A percentile compares a stretch with the other conserved stretches of the same genome.
Conservation (phyloP, 2,888 invertebrate genomes). For the Drosophila mimetica region DNA sequence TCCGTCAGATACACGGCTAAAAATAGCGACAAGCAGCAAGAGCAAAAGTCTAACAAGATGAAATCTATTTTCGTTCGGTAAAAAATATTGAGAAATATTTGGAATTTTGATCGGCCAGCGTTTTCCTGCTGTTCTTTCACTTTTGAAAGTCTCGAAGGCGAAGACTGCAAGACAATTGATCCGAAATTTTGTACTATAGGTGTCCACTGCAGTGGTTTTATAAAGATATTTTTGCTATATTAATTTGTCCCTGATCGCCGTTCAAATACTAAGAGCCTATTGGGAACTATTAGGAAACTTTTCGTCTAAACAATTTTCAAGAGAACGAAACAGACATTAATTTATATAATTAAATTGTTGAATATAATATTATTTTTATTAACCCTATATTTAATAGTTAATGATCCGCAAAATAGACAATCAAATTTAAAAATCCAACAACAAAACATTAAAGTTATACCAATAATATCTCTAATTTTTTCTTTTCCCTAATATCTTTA, state of each 20-base stretch:
- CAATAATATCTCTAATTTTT: too few species aligned
- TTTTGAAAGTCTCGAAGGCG: not conserved
- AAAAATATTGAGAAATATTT: conserved; percentile 74
- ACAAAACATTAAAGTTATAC: too few species aligned
- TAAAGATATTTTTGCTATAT: not conserved
- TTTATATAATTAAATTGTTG: too few species aligned
- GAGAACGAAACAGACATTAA: too few species aligned
- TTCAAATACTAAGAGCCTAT: too few species aligned
- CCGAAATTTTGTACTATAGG: not conserved
- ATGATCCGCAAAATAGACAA: too few species aligned
- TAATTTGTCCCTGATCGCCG: not conserved
- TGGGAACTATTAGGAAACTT: too few species aligned
- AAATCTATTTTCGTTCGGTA: conserved; percentile 68
- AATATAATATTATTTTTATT: too few species aligned
- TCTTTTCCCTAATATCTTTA: too few species aligned
- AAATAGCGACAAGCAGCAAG: conserved; percentile 55
- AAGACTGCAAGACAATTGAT: conserved; percentile 1
- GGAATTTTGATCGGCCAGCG: conserved; percentile 35
- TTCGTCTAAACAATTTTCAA: too few species aligned
- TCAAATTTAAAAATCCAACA: too few species aligned
- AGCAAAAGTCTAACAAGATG: conserved; percentile 66
- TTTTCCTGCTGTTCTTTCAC: conserved; percentile 8
- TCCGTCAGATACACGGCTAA: conserved; percentile 62
- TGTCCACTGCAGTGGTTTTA: not conserved
- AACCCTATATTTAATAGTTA: too few species aligned